phyloP scores from a whole-genome alignment of 2,113 vertebrate genomes.

The Notechis scutatus region DNA sequence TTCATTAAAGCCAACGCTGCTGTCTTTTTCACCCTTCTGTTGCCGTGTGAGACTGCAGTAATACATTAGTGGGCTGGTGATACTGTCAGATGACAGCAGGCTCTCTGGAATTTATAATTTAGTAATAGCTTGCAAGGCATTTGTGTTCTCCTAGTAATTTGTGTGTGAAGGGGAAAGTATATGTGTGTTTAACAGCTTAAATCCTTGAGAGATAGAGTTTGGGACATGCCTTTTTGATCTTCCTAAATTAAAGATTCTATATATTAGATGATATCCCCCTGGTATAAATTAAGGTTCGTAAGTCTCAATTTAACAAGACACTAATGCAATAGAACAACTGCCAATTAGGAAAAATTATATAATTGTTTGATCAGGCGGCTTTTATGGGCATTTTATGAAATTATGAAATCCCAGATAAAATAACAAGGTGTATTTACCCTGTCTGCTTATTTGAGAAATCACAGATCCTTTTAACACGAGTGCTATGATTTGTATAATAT shows the following conservation, averaged over 20 bases:
- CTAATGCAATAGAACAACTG: slow-evolving; percentile 16
- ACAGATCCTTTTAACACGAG: background rate
- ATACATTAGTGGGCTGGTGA: slow-evolving; percentile 19
- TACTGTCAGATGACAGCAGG: slow-evolving; percentile 22
- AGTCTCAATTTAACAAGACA: slow-evolving; percentile 44
- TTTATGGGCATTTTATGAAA: slow-evolving; percentile 22
- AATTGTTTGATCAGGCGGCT: slow-evolving; percentile 5
- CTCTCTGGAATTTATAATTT: slow-evolving; percentile 30
- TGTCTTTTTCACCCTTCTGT: slow-evolving; percentile 27
- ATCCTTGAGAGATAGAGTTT: slow-evolving; percentile 30
- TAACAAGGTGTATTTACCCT: background rate
- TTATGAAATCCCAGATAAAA: background rate
- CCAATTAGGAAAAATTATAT: slow-evolving; percentile 10
- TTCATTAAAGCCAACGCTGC: slow-evolving; percentile 17
- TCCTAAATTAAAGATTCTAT: slow-evolving; percentile 38
- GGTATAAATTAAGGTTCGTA: slow-evolving; percentile 39
- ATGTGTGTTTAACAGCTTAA: slow-evolving; percentile 34
- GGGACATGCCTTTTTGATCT: slow-evolving; percentile 6
- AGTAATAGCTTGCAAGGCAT: slow-evolving; percentile 6
- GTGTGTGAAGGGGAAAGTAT: background rate
- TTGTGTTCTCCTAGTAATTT: slow-evolving; percentile 18
- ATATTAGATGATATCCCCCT: slow-evolving; percentile 42
- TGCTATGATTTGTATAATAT: background rate
- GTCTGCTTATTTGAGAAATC: background rate
- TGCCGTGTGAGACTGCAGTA: slow-evolving; percentile 27